Evolutionary conservation across 1,140 invertebrate genomes (phyloP).

Genomic region (Oncopodura yosiiana): DNA sequence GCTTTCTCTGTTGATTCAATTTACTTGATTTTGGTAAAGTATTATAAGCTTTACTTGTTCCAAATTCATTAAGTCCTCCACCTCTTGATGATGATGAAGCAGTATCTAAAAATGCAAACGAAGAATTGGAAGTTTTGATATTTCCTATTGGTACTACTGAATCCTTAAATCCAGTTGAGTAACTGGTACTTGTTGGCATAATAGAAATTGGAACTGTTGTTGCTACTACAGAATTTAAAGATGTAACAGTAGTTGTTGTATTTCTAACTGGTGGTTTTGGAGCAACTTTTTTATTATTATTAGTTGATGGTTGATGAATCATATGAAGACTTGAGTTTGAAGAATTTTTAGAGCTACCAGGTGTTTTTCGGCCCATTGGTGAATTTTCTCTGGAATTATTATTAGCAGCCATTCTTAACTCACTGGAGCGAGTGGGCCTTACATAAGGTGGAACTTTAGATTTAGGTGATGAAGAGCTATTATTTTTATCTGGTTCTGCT

Average conservation of each 20-base stretch:
- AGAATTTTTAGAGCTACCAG: neutral
- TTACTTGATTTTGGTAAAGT: no score
- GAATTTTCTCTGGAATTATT: slow-evolving; percentile 23
- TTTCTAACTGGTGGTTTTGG: slow-evolving; percentile 26
- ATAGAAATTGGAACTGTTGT: no score
- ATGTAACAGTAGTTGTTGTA: slow-evolving; percentile 1
- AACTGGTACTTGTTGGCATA: no score
- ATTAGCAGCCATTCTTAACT: slow-evolving; percentile 17
- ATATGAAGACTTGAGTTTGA: slow-evolving; percentile 18
- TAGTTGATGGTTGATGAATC: neutral
- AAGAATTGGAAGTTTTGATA: neutral
- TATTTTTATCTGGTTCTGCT: neutral
- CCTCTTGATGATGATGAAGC: no score
- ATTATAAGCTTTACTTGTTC: no score
- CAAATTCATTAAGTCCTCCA: no score
- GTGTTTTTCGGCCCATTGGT: slow-evolving; percentile 2
- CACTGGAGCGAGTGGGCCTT: slow-evolving; percentile 22
- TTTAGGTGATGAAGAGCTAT: neutral
- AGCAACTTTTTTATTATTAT: slow-evolving; percentile 18
- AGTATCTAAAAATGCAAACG: no score
- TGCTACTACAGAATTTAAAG: no score
- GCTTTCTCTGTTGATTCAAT: no score
- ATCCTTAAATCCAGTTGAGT: no score
- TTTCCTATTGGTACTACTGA: neutral
- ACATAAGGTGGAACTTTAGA: slow-evolving; percentile 1